Base-by-base conservation (phyloP, 2,888 invertebrate genomes). In the Cantharis rufa region DNA sequence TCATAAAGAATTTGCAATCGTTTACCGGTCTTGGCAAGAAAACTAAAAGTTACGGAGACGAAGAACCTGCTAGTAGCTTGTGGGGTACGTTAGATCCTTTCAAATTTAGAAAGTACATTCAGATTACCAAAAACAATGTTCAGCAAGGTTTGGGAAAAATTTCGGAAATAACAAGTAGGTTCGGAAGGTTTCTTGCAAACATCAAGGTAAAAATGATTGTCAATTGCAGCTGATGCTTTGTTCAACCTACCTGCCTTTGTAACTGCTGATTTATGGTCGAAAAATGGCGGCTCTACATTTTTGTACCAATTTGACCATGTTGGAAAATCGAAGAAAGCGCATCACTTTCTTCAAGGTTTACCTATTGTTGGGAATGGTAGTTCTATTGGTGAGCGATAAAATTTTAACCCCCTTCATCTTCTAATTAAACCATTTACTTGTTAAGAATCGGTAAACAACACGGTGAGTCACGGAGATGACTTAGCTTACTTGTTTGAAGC, bases 161-260 rank as follows among this genome's bases (percentile, higher is more conserved):
- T 11, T 89, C 90, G 9, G 92, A 93, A 86, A 91, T 91, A 72
- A 90, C 92, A 5, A 48, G 48, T 48, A 48, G 48, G 48, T n/a
- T n/a, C 10, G n/a, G n/a, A n/a, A 9, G n/a, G 7, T 48, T 62
- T 71, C 21, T 16, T 28, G 7, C 7, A 10, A 15, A 28, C 5
- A 15, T 61, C 1, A 7, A 48, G n/a, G 2, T n/a, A 3, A 48
- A 16, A 61, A 18, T 15, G 15, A 15, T 62, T 24, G 28, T 15
- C 9, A 15, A 32, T 69, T 69, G 76, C 88, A 90, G 94, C 92
- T 21, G 95, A 95, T 84, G 94, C 94, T 0, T 85, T 95, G 15
- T 95, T 94, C 84, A 95, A 94, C 84, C 90, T 93, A 71, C 95
- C 95, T 1, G 94, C 94, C 1, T 93, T 93, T 84, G 88, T 94